A percentile compares a stretch with the other conserved stretches of the same genome.
Conservation (phyloP, 2,888 invertebrate species). For the Cerastis rubricosa region DNA sequence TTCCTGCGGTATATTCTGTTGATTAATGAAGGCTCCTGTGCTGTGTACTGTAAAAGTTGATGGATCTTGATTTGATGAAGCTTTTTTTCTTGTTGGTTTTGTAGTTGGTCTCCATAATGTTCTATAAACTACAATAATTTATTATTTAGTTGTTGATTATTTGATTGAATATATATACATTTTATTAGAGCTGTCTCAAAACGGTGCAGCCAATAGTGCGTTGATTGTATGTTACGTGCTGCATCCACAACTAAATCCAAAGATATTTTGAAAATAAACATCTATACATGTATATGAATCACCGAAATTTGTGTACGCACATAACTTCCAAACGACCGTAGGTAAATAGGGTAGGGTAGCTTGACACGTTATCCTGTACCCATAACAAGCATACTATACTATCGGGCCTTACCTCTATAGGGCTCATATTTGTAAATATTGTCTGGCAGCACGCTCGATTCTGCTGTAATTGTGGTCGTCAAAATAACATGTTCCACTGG, state of each 20-base stretch:
- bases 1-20: neutral
- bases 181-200: neutral
- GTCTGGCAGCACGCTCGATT: conserved; percentile 10
- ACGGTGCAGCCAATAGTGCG: no score
- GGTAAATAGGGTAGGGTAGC: neutral
- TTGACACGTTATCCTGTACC: neutral
- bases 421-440: conserved; percentile 64
- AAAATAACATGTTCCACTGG: conserved; percentile 47
- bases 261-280: neutral
- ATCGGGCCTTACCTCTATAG: conserved; percentile 39
- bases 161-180: neutral
- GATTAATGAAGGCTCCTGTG: neutral
- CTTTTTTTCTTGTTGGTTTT: neutral
- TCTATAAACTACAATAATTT: conserved; percentile 35
- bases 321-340: no score
- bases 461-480: conserved; percentile 33
- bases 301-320: no score
- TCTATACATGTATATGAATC: no score
- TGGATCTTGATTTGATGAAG: neutral
- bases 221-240: neutral
- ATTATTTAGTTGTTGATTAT: neutral
- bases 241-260: neutral
- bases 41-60: neutral
- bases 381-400: neutral
- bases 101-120: conserved; percentile 49